Percentiles rank a stretch among this genome's conserved stretches.
Conservation (phyloP, 2,113 vertebrate species). For the Ovis canadensis region DNA sequence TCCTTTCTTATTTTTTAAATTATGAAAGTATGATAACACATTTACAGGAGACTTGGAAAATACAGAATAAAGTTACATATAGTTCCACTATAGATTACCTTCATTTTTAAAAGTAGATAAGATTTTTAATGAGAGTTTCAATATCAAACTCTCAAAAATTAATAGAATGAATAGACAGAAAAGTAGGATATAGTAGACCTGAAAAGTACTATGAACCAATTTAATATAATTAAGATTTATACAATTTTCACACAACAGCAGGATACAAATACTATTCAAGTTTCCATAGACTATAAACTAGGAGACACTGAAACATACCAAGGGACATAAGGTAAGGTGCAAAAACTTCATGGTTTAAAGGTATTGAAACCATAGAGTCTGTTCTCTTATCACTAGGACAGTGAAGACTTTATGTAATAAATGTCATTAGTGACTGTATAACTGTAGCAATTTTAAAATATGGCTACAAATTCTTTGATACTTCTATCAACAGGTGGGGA, state of each 20-base stretch:
- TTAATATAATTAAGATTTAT: neutral
- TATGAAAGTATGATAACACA: neutral
- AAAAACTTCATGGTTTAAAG: neutral
- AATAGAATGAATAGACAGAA: neutral
- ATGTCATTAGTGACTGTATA: neutral
- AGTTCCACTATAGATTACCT: neutral
- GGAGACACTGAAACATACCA: neutral
- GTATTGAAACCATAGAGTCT: neutral
- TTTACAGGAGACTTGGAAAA: neutral
- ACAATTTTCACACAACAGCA: neutral
- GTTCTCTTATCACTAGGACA: neutral
- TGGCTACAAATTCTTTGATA: neutral
- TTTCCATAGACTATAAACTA: neutral
- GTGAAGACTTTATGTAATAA: neutral
- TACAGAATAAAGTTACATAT: neutral
- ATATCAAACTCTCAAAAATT: neutral
- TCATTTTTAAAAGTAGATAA: neutral
- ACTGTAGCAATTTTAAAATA: neutral
- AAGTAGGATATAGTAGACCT: neutral
- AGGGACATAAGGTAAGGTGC: neutral
- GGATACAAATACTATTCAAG: neutral
- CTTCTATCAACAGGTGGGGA: neutral
- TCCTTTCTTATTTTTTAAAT: neutral
- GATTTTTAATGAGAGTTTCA: neutral
- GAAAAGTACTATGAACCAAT: neutral